Evolutionary conservation across 2,888 invertebrate genomes (phyloP), one percentile per base, ranked within the genome.

Genomic region (Andrena haemorrhoa): DNA sequence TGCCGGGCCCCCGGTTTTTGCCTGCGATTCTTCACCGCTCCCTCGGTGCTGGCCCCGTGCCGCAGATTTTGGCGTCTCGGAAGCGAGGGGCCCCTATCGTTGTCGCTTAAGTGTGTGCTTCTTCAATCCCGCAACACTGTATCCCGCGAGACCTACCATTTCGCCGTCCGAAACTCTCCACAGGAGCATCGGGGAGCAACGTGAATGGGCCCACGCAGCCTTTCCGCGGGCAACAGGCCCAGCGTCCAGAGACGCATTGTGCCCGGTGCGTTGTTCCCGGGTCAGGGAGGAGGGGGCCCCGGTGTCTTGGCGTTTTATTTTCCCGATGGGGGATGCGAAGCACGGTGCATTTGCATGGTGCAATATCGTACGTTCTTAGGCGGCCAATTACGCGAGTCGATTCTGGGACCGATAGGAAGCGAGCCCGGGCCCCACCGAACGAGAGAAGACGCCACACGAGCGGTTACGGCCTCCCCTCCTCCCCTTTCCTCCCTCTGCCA

Each of bases 351-450:
- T 93, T 93, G 93, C 93, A 93, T 93, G 93, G 93, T 92, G 93
- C 93, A 93, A 93, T 93, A 93, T 93, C 92, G 92, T 93, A 91
- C 92, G 92, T 93, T 92, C 92, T 93, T 93, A 91, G 91, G 92
- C 91, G 93, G 93, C 93, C 93, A 93, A 93, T 93, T 93, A 93
- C 93, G 93, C 91, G 93, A 92, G 91, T 92, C 93, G 93, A 93
- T 93, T 89, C 90, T 88, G 89, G 88, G 83, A 84, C 88, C 92
- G 88, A 88, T 88, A 88, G 89, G 87, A 78, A 84, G 80, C 75
- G 79, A 73, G 82, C 58, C 84, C 58, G 86, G 91, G 90, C 88
- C 89, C 87, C 85, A 81, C 79, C 81, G 83, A 83, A 75, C 83
- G 82, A 81, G 81, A 82, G 41, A 41, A 41, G 81, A 86, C 84